Percentiles rank a stretch among this genome's conserved stretches.
These are phyloP conservation scores for Microchirus variegatus DNA, from an alignment of 2,797 vertebrate genomes.

Conservation along the genomic window DNA sequence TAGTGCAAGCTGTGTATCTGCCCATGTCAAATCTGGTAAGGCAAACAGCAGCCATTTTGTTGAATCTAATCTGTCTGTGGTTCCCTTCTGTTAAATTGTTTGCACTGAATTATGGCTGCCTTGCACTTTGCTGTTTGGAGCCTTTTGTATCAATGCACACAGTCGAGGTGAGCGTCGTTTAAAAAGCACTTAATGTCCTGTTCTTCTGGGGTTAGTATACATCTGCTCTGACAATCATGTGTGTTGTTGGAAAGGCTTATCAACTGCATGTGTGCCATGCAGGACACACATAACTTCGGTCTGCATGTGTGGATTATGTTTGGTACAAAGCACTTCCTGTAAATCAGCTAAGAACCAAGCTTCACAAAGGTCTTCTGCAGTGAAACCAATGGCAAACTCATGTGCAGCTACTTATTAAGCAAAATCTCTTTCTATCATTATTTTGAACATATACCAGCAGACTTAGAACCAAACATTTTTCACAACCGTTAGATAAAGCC, in stretches of 20 bases:
- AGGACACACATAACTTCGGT: not conserved
- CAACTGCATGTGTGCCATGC: not conserved
- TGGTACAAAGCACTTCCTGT: constrained; percentile 35
- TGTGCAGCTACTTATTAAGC: constrained; percentile 9
- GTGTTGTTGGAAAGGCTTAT: not conserved
- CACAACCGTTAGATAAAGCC: too few species aligned
- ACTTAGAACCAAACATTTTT: too few species aligned
- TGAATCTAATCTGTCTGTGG: not conserved
- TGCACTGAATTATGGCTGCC: constrained; percentile 11
- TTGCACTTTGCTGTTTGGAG: too few species aligned
- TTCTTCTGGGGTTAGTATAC: not conserved
- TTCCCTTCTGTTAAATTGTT: not conserved
- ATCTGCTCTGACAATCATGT: not conserved
- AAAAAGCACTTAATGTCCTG: not conserved
- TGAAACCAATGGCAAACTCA: constrained; percentile 3
- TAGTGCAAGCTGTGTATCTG: not conserved
- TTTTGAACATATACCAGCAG: not conserved
- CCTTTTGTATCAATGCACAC: not conserved
- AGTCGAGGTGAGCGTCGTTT: not conserved
- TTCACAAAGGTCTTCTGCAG: constrained; percentile 1
- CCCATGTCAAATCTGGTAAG: not conserved
- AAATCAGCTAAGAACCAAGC: constrained; percentile 10
- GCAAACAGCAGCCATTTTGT: constrained; percentile 16
- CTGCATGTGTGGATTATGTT: not conserved
- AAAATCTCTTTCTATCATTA: not conserved